Conservation (phyloP, 2,888 invertebrate genomes). For the Thecocarcelia acutangulata region DNA sequence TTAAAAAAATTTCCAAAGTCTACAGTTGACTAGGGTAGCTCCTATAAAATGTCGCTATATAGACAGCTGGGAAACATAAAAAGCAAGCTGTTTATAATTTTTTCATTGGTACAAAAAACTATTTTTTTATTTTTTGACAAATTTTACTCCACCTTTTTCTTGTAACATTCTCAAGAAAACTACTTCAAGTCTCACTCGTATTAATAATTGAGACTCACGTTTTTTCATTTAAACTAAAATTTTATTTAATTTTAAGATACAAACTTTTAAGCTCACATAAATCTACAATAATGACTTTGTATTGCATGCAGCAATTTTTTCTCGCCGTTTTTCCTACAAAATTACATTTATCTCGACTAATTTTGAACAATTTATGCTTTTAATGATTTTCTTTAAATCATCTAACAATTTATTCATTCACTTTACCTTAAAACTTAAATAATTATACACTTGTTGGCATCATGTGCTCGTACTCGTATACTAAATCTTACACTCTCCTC, state of each 20-base stretch:
- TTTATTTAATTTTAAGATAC: conserved; percentile 1
- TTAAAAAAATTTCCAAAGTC: no score
- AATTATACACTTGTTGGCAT: conserved; percentile 68
- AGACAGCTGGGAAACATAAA: no score
- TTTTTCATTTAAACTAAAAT: conserved; percentile 41
- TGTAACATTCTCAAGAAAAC: no score
- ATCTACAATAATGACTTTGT: conserved; percentile 1
- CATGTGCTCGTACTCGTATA: conserved; percentile 51
- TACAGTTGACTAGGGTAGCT: no score
- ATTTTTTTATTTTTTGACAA: no score
- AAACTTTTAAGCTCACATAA: not conserved
- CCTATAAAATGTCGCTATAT: no score
- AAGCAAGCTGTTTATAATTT: no score
- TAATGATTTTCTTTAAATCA: conserved; percentile 68
- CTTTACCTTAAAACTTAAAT: conserved; percentile 61
- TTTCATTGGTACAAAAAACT: no score
- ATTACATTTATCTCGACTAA: conserved; percentile 56
- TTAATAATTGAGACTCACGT: conserved; percentile 42
- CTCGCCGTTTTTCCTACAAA: not conserved
- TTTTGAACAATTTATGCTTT: conserved; percentile 64
- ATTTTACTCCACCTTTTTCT: no score
- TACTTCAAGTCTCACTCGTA: no score
- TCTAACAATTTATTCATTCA: conserved; percentile 64
- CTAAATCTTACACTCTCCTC: conserved; percentile 58
- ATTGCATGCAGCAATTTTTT: no score